Base-by-base conservation (phyloP, 1,140 invertebrate species). In the Coenobita brevimanus region DNA sequence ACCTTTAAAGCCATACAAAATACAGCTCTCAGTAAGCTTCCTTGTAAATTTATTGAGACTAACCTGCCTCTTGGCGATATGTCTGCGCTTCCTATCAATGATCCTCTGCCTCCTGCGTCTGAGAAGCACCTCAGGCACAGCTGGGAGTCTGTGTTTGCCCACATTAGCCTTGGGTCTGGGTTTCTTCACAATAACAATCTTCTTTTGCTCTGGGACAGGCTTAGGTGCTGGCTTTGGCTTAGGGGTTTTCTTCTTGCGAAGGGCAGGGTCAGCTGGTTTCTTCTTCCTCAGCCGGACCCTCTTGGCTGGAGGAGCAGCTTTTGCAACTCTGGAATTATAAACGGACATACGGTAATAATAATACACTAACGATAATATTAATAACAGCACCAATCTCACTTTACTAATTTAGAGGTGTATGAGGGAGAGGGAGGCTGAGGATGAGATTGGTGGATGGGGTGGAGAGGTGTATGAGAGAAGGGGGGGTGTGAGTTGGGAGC, bases 81-180 rank as follows among this genome's bases (percentile, higher is more conserved):
- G n/a, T 36, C 33, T 85, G 17, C 62, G 50, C 33, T 76, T 85
- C 54, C 38, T 85, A 13, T 21, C 24, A n/a, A 24, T 46, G 38
- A 64, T 36, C 50, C 30, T 76, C 73, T 43, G 30, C 54, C 54
- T 85, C 69, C 82, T 76, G 36, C 71, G 82, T 33, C 76, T 75
- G 21, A 85, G 21, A 13, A 85, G 71, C 8, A 85, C 38, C 73
- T 85, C 82, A 8, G 82, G 82, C 46, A 85, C 82, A 15, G 82
- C 82, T n/a, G 82, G 82, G 4, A 85, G 73, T 54, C 76, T 85
- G 38, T 69, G 46, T 13, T 36, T n/a, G 10, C 30, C 54, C 50
- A 27, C 78, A 17, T n/a, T 57, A 33, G 2, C 3, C 79, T 38
- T 62, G 27, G 38, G 73, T 38, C 1, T 38, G 46, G 46, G 46